Evolutionary conservation across 2,888 invertebrate genomes (phyloP).

Genomic region (Drosophila kanekoi): DNA sequence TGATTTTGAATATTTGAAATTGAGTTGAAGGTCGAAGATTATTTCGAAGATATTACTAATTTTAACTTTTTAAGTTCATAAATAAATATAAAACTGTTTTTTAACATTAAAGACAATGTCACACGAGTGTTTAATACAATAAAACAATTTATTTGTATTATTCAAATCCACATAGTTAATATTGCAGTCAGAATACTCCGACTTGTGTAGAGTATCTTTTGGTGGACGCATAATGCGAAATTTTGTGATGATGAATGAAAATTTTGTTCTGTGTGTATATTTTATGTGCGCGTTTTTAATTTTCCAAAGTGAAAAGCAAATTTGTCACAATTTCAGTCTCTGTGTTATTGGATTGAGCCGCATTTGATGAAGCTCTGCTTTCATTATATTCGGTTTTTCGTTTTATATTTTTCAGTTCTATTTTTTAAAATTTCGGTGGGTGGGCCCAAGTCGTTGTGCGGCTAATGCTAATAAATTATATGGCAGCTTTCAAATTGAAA

Average conservation of each 20-base stretch:
- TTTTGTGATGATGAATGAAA: conserved; percentile 77
- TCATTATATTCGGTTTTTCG: conserved; percentile 52
- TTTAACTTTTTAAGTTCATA: too few species aligned
- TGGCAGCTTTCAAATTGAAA: conserved; percentile 78
- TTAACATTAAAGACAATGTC: too few species aligned
- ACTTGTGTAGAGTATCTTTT: conserved; percentile 24
- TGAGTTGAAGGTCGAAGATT: too few species aligned
- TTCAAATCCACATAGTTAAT: background rate
- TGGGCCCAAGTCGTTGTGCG: conserved; percentile 68
- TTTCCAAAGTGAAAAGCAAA: conserved; percentile 78
- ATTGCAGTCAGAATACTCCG: background rate
- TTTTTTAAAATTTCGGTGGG: conserved; percentile 15
- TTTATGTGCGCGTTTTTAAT: conserved; percentile 73
- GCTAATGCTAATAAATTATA: conserved; percentile 78
- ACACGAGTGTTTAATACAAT: too few species aligned
- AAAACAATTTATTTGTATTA: too few species aligned
- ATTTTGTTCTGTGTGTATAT: conserved; percentile 39
- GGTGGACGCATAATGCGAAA: conserved; percentile 46
- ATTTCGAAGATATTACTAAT: too few species aligned
- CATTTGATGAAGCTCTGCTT: conserved; percentile 66
- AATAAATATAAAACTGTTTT: too few species aligned
- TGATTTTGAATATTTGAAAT: too few species aligned
- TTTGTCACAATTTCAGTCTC: conserved; percentile 69
- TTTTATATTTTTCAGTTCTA: conserved; percentile 17
- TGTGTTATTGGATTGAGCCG: conserved; percentile 76